Evolutionary conservation across 2,888 invertebrate species (phyloP), one percentile per base, ranked within the genome.

Genomic region (Rotaria magnacalcarata): DNA sequence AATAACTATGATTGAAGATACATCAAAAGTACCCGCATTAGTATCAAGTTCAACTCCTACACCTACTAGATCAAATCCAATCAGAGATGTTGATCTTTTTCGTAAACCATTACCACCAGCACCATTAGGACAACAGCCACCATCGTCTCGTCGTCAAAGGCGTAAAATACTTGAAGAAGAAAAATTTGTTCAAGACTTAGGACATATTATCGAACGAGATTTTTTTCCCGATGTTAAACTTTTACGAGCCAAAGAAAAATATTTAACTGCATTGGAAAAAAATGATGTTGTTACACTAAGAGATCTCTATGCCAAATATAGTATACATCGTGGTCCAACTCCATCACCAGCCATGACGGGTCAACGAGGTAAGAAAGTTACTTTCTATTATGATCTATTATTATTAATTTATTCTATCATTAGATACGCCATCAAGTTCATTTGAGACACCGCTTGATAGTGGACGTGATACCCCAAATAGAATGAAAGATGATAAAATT

Each of bases 201-300:
- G 96, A 47, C 95, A 95, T 91, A 98, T 99, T 85, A 97, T 99
- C 88, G 96, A 97, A 90, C 93, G 97, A 88, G 98, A 99, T 90
- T 99, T 97, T 90, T 99, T 96, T 90, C 99, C 99, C 0, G 97
- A 98, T 90, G 91, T 99, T 87, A 95, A 95, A 88, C 96, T 95
- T 90, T 91, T 98, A 56, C 94, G 94, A 89, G 96, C 96, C 0
- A 96, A 97, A 90, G 95, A 95, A 91, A 96, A 95, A 87, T 97
- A 95, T 90, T 92, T 97, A 84, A 96, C 96, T 88, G 98, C 98
- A 0, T 92, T 96, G 84, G 95, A 96, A 89, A 94, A 94, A 87
- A 97, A 97, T 90, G 96, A 98, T 90, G 93, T 95, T 86, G 94
- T 94, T 1, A 95, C 94, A 91, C 93, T 98, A 89, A 93, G 95